These are phyloP conservation scores for Saguinus imperator DNA, from an alignment of 2,113 vertebrate genomes.

Conservation along the genomic window DNA sequence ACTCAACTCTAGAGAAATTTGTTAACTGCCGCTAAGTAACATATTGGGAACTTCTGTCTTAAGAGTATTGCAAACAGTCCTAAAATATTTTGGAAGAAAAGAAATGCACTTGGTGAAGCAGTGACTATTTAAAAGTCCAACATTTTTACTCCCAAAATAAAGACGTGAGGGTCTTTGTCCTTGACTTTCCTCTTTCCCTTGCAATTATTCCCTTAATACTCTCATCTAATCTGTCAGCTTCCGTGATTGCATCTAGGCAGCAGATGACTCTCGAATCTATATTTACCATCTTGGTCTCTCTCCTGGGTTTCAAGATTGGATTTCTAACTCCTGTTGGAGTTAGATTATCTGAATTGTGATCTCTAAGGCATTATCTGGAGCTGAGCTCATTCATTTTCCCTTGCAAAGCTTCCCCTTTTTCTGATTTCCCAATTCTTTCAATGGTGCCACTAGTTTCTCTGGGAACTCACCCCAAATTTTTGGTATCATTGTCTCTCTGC, in stretches of 20 bases:
- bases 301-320: conserved; percentile 71
- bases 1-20: neutral
- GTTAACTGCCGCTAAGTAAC: neutral
- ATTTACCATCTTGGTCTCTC: conserved; percentile 71
- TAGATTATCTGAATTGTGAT: conserved; percentile 67
- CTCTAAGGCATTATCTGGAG: conserved; percentile 49
- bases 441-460: neutral
- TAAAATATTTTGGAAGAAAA: neutral
- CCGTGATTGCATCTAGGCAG: conserved; percentile 63
- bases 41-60: neutral
- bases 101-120: neutral
- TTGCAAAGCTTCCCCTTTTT: conserved; percentile 37
- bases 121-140: conserved; percentile 34
- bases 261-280: conserved; percentile 64
- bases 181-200: conserved; percentile 48
- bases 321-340: conserved; percentile 70
- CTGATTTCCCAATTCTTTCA: conserved; percentile 13
- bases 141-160: neutral
- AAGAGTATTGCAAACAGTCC: neutral
- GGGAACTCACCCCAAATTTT: neutral
- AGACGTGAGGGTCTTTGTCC: conserved; percentile 45
- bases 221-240: conserved; percentile 64
- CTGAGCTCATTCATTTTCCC: conserved; percentile 52
- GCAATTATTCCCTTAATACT: conserved; percentile 31
- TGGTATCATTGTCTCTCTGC: neutral